Percentiles rank a stretch among this genome's conserved stretches.
phyloP scores from a whole-genome alignment of 1,140 invertebrate genomes.

The Drosophila navojoa region DNA sequence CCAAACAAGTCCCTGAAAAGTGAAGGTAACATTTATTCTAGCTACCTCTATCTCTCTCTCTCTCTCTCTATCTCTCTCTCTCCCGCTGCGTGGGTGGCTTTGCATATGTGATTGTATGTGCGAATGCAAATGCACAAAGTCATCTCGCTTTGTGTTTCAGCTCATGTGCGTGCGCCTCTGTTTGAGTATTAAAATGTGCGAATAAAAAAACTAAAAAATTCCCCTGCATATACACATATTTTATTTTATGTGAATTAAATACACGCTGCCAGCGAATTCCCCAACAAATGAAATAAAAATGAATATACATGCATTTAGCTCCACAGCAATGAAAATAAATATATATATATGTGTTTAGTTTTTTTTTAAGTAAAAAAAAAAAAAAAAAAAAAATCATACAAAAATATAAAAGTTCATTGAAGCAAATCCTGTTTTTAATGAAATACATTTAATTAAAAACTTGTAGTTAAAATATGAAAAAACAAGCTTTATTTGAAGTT shows the following conservation, averaged over 20 bases:
- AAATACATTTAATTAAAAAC: too few relatives aligned
- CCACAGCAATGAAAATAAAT: too few relatives aligned
- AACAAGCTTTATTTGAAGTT: too few relatives aligned
- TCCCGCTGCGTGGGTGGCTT: background rate
- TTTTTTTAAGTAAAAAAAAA: too few relatives aligned
- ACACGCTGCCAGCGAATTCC: background rate
- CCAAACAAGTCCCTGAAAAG: slow-evolving; percentile 67
- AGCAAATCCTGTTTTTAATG: too few relatives aligned
- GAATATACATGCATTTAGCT: too few relatives aligned
- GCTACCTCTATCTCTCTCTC: slow-evolving; percentile 14
- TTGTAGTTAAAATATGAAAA: too few relatives aligned
- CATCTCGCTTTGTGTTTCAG: slow-evolving; percentile 42
- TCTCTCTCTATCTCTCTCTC: too few relatives aligned
- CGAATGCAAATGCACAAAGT: slow-evolving; percentile 76
- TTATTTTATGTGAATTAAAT: slow-evolving; percentile 6
- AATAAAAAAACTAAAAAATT: slow-evolving; percentile 39
- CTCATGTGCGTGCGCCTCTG: slow-evolving; percentile 66
- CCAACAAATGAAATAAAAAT: too few relatives aligned
- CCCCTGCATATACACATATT: background rate
- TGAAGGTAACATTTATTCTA: slow-evolving; percentile 76
- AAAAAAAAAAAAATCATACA: too few relatives aligned
- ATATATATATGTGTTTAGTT: too few relatives aligned
- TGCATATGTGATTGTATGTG: slow-evolving; percentile 29
- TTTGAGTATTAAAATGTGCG: slow-evolving; percentile 75
- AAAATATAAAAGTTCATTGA: too few relatives aligned